phyloP scores from a whole-genome alignment of 2,113 vertebrate genomes.

The Rissa tridactyla region DNA sequence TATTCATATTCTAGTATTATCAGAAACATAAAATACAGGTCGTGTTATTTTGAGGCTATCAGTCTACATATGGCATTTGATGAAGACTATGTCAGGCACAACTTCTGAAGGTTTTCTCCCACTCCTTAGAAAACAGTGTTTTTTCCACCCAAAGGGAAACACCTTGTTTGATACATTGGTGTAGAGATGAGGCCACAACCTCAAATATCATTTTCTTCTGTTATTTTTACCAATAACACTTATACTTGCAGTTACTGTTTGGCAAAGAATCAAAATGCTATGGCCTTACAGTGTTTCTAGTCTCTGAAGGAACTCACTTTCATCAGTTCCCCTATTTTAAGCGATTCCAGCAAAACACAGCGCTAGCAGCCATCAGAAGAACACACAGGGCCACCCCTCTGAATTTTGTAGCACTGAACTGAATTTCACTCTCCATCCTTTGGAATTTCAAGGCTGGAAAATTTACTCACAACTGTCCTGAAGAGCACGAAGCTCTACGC shows the following conservation, averaged over 20 bases:
- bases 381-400: not conserved
- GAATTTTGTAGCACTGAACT: not conserved
- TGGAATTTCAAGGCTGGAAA: not conserved
- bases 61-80: not conserved
- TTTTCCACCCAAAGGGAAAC: not conserved
- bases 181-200: not conserved
- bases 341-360: not conserved
- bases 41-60: not conserved
- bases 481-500: rapidly evolving
- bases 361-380: not conserved
- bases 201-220: not conserved
- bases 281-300: not conserved
- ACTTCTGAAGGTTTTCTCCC: not conserved
- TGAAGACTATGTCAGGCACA: not conserved
- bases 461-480: not conserved
- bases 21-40: not conserved
- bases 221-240: not conserved
- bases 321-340: not conserved
- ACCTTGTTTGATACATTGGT: not conserved
- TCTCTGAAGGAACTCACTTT: not conserved
- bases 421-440: not conserved
- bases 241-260: not conserved
- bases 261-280: not conserved
- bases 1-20: not conserved
- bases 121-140: rapidly evolving